Conservation (phyloP, 2,888 invertebrate genomes). For the Tuta absoluta region DNA sequence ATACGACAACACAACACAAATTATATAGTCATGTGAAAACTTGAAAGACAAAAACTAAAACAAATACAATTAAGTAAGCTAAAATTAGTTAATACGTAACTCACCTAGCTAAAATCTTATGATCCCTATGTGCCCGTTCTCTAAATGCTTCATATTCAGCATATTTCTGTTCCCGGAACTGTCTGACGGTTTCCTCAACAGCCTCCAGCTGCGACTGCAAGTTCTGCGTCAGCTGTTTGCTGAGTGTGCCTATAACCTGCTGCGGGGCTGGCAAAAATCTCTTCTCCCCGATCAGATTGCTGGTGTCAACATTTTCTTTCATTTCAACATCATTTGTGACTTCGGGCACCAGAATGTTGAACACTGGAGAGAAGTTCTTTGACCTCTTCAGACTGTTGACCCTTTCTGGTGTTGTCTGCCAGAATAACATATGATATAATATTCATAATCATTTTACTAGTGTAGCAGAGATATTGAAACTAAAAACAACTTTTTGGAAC, state of each 20-base stretch:
- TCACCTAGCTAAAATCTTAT: slow-evolving; percentile 84
- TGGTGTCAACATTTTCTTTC: slow-evolving; percentile 74
- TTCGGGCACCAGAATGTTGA: slow-evolving; percentile 84
- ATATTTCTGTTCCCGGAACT: slow-evolving; percentile 88
- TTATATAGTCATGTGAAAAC: background rate
- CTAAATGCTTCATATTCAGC: slow-evolving; percentile 86
- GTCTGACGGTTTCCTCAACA: slow-evolving; percentile 88
- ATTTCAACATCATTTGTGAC: slow-evolving; percentile 75
- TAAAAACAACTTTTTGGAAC: too few relatives aligned
- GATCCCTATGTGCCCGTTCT: slow-evolving; percentile 87
- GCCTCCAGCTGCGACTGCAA: slow-evolving; percentile 85
- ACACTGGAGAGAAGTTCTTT: slow-evolving; percentile 86
- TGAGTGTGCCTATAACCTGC: slow-evolving; percentile 81
- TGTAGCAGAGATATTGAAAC: too few relatives aligned
- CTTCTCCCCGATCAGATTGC: slow-evolving; percentile 60
- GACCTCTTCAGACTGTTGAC: slow-evolving; percentile 82
- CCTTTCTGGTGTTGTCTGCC: slow-evolving; percentile 81
- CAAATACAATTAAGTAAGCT: background rate
- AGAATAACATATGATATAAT: slow-evolving; percentile 18
- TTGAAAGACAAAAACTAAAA: background rate
- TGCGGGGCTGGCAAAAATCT: slow-evolving; percentile 74
- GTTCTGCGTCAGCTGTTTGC: slow-evolving; percentile 85
- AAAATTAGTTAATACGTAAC: background rate
- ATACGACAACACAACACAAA: background rate
- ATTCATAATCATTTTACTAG: background rate